Evolutionary conservation across 2,888 invertebrate genomes (phyloP), one percentile per base, ranked within the genome.

Genomic region (Agonopterix alstromeriana): DNA sequence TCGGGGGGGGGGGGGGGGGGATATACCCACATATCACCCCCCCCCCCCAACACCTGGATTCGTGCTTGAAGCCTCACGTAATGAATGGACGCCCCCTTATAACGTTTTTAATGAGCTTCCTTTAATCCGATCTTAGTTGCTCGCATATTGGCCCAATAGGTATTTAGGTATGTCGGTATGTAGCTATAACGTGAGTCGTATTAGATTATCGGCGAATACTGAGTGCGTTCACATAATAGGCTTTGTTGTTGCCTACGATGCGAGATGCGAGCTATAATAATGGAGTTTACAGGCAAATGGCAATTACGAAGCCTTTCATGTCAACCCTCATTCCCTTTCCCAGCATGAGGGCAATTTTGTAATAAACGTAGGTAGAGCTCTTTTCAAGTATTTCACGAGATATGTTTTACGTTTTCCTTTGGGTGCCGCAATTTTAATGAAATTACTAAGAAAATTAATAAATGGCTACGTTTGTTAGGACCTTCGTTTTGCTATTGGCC

Each of bases 271-370:
- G 27, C 58, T 56, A 63, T 69, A 71, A 67, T 71, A 73, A 73
- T 72, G 64, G 67, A 71, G 65, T 74, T 74, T 71, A 70, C 69
- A 71, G 65, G 65, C 64, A 71, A 74, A 77, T 70, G 71, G 65
- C 73, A 75, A 76, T 77, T 75, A 73, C 66, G 55, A 64, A 63
- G 61, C 70, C 72, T 73, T 75, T 75, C 65, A 75, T 69, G 75
- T 71, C 70, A 69, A 69, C 70, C 70, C 64, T 66, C 60, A 68
- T 70, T 70, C 65, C 63, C 27, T 27, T 27, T 27, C 66, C 60
- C 57, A 67, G 72, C 67, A 69, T 68, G 63, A 66, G 67, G 67
- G 67, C 63, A 73, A 74, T 76, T 72, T 70, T 68, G 63, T 71
- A 69, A 72, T 74, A 70, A 67, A 68, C 60, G 70, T 65, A 61